These are phyloP conservation scores for Glandiceps talaboti DNA, from an alignment of 53 echinoderm and acorn worm genomes.

Conservation along the genomic window DNA sequence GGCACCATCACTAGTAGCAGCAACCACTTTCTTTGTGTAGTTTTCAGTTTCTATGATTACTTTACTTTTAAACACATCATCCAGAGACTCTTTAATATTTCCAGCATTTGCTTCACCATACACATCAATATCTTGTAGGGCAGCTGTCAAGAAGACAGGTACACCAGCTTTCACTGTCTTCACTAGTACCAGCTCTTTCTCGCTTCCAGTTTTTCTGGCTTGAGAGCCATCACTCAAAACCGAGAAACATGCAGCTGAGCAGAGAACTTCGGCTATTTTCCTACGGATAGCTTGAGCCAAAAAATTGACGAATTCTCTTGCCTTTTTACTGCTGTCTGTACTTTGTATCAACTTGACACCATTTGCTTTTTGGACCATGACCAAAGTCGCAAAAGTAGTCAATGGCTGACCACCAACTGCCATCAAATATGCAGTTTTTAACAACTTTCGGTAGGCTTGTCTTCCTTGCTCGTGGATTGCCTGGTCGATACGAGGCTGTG, in stretches of 20 bases:
- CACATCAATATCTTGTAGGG: constrained; percentile 33
- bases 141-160: constrained; percentile 24
- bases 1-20: constrained; percentile 41
- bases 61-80: constrained; percentile 20
- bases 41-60: constrained; percentile 6
- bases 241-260: constrained; percentile 22
- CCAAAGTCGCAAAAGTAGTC: constrained; percentile 18
- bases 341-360: constrained; percentile 22
- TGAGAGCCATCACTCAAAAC: constrained; percentile 44
- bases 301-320: constrained; percentile 16
- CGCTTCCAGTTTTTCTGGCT: constrained; percentile 30
- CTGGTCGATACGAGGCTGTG: constrained; percentile 19
- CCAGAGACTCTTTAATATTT: constrained; percentile 28
- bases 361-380: constrained; percentile 33
- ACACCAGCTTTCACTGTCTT: constrained; percentile 18
- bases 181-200: constrained; percentile 46
- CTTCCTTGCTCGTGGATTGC: constrained; percentile 6
- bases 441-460: constrained; percentile 26
- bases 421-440: constrained; percentile 23
- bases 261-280: constrained; percentile 15
- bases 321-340: constrained; percentile 8
- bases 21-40: constrained; percentile 21
- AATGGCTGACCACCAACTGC: constrained; percentile 30
- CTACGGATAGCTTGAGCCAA: constrained; percentile 29
- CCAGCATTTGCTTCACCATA: constrained; percentile 40